Percentiles rank a stretch among this genome's conserved stretches.
Evolutionary conservation across 1,140 invertebrate genomes (phyloP).

Genomic region (Lamellibrachia luymesi): DNA sequence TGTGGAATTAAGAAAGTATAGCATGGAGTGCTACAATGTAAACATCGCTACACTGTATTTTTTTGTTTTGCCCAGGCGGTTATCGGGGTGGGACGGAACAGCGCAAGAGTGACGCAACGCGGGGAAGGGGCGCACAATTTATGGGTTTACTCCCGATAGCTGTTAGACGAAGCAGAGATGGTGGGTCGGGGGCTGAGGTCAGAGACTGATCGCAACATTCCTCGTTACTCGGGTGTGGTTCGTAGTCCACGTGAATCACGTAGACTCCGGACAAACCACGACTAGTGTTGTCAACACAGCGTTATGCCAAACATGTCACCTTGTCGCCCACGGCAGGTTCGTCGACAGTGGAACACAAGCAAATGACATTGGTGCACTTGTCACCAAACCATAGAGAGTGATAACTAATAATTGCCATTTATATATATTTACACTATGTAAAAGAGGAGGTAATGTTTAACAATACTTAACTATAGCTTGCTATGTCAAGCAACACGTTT

Average conservation of each 20-base stretch:
- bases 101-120: neutral
- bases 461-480: neutral
- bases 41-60: neutral
- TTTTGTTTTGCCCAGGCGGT: neutral
- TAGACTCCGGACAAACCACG: neutral
- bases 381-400: neutral
- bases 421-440: neutral
- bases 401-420: neutral
- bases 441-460: neutral
- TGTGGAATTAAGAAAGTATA: neutral
- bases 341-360: neutral
- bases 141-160: neutral
- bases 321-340: neutral
- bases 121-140: neutral
- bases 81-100: neutral
- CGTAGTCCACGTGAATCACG: neutral
- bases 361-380: neutral
- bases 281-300: neutral
- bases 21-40: neutral
- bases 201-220: neutral
- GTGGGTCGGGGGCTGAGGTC: neutral
- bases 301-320: neutral
- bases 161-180: neutral
- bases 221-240: neutral
- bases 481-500: neutral